Percentiles rank a stretch among this genome's conserved stretches.
phyloP scores from a whole-genome alignment of 2,888 invertebrate genomes.

The Pegoplata infirma region DNA sequence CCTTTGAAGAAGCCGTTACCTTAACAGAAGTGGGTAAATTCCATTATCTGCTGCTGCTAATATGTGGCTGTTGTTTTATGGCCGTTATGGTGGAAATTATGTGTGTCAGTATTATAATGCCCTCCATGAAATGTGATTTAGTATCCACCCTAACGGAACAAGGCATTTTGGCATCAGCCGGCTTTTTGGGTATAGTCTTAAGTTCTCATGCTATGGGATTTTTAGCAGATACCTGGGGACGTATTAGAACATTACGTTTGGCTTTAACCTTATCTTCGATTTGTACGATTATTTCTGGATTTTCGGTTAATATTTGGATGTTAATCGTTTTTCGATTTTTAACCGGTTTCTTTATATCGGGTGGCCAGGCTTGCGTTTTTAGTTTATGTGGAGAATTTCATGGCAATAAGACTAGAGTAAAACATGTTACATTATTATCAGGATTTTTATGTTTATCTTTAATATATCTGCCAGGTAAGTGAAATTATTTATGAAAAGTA shows the following conservation, averaged over 20 bases:
- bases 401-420: conserved; percentile 78
- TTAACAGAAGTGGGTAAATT: conserved; percentile 81
- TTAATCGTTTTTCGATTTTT: conserved; percentile 82
- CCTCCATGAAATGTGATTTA: conserved; percentile 84
- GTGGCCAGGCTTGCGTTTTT: conserved; percentile 80
- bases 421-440: conserved; percentile 81
- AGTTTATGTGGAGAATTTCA: conserved; percentile 82
- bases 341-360: conserved; percentile 81
- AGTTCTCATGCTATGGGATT: conserved; percentile 90
- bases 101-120: conserved; percentile 83
- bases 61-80: conserved; percentile 83
- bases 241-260: conserved; percentile 81
- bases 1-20: conserved; percentile 74
- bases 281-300: conserved; percentile 81
- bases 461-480: conserved; percentile 80
- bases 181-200: conserved; percentile 84
- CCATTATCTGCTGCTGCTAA: conserved; percentile 81
- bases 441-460: conserved; percentile 81
- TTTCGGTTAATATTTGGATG: conserved; percentile 81
- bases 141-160: conserved; percentile 81
- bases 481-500: background rate
- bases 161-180: conserved; percentile 83
- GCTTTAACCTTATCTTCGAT: conserved; percentile 80
- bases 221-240: conserved; percentile 86
- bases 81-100: conserved; percentile 84